Conservation (phyloP, 2,113 vertebrate genomes). For the Coreoperca whiteheadi region DNA sequence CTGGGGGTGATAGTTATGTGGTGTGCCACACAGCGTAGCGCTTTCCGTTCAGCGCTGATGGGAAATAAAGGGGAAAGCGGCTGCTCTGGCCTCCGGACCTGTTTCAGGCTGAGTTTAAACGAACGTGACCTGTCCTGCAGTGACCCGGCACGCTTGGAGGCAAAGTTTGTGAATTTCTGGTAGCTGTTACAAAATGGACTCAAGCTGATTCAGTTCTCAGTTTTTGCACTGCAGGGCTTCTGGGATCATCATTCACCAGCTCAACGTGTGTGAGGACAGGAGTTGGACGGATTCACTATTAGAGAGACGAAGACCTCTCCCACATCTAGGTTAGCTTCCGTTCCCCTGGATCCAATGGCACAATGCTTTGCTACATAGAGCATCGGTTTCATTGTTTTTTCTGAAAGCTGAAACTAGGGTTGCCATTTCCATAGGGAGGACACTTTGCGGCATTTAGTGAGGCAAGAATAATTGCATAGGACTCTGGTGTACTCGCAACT, state of each 20-base stretch:
- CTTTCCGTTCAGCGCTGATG: constrained; percentile 7
- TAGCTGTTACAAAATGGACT: not conserved
- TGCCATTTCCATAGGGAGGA: too few species aligned
- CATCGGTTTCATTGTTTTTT: too few species aligned
- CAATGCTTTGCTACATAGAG: too few species aligned
- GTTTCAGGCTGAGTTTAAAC: constrained; percentile 27
- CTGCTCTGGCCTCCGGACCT: not conserved
- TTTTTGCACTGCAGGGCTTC: constrained; percentile 4
- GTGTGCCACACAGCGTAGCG: not conserved
- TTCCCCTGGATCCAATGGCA: not conserved
- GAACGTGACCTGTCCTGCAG: constrained; percentile 28
- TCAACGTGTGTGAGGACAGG: constrained; percentile 3
- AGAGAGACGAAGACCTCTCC: not conserved
- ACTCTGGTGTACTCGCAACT: too few species aligned
- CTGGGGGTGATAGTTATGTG: constrained; percentile 14
- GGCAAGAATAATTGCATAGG: too few species aligned
- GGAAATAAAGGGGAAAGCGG: constrained; percentile 14
- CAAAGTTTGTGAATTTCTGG: not conserved
- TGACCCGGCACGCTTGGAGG: not conserved
- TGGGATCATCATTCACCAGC: constrained; percentile 7
- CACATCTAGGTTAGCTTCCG: too few species aligned
- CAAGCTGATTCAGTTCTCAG: not conserved
- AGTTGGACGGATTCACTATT: not conserved
- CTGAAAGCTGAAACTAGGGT: too few species aligned
- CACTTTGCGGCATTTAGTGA: too few species aligned